Evolutionary conservation across 2,797 vertebrate species (phyloP), one percentile per base, ranked within the genome.

Genomic region (Podarcis siculus): DNA sequence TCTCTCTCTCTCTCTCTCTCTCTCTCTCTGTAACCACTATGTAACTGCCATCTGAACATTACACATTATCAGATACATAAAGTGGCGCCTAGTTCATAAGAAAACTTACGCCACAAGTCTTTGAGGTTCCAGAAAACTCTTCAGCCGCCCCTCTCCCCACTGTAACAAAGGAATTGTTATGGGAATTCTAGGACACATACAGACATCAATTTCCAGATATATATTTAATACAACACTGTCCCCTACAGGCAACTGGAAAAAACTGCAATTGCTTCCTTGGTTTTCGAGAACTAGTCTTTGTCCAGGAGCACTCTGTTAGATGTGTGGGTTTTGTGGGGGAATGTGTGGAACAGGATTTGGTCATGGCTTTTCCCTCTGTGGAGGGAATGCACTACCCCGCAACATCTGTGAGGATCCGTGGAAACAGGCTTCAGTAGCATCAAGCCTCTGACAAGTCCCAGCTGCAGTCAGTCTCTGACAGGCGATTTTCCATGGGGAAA

Each of bases 191-290:
- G 17, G 17, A 64, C 61, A 64, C 21, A 64, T 7, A 64, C 8
- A 67, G 27, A 77, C 32, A 17, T 19, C 27, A 9, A 79, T 85
- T 37, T 35, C 23, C 39, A 75, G 42, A 10, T n/a, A 0, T 42
- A 73, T 85, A 92, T 94, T 10, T 89, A 89, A 92, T 91, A 82
- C 96, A 96, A 96, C 67, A 96, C 93, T 94, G 94, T 92, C 96
- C 95, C 90, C 97, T 97, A 95, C 94, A 93, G 97, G 92, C 10
- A 45, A 12, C 0, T 15, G 3, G 35, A 66, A 77, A 83, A 78
- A 32, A 8, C 49, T 64, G 79, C 86, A 1, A 5, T 1, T 12
- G 2, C 1, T 13, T 79, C 42, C 71, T 25, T n/a, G 71, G 15
- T 45, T 64, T 32, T 75, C 2, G 32, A 49, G 61, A 19, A 19